These are phyloP conservation scores for Hermaeophaga mercurialis DNA, from an alignment of 2,888 invertebrate genomes.

Conservation along the genomic window DNA sequence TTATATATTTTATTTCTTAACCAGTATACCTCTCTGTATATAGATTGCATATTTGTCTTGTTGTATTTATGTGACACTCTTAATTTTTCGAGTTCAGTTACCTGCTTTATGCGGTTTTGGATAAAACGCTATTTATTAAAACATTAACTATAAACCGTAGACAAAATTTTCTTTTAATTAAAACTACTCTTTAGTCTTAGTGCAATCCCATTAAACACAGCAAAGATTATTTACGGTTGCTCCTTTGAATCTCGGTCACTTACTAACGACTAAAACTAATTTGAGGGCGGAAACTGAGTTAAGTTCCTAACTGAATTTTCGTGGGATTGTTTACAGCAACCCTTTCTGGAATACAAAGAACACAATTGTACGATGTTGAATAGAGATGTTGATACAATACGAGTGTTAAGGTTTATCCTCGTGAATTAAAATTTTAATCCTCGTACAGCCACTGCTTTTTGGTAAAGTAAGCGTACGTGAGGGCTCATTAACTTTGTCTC, in stretches of 20 bases:
- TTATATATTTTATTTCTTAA: no score
- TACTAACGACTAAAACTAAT: slow-evolving; percentile 17
- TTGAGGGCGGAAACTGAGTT: slow-evolving; percentile 12
- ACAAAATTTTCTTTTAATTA: background rate
- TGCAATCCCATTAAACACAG: background rate
- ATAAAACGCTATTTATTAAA: no score
- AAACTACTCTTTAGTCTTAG: background rate
- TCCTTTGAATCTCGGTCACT: slow-evolving; percentile 6
- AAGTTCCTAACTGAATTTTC: slow-evolving; percentile 22
- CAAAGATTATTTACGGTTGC: background rate
- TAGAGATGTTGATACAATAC: slow-evolving; percentile 10
- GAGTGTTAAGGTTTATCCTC: background rate
- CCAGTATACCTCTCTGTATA: no score
- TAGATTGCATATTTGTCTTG: no score
- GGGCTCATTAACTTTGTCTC: no score
- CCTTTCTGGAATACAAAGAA: slow-evolving; percentile 16
- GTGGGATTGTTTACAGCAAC: slow-evolving; percentile 21
- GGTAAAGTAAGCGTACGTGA: no score
- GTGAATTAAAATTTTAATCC: slow-evolving; percentile 7
- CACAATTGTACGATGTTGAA: slow-evolving; percentile 5
- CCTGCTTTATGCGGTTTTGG: no score
- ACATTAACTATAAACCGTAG: no score
- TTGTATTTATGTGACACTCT: no score
- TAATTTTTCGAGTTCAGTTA: no score
- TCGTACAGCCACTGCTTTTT: no score